Percentiles rank a stretch among this genome's conserved stretches.
Conservation (phyloP, 1,140 invertebrate genomes). For the Eueides isabella region DNA sequence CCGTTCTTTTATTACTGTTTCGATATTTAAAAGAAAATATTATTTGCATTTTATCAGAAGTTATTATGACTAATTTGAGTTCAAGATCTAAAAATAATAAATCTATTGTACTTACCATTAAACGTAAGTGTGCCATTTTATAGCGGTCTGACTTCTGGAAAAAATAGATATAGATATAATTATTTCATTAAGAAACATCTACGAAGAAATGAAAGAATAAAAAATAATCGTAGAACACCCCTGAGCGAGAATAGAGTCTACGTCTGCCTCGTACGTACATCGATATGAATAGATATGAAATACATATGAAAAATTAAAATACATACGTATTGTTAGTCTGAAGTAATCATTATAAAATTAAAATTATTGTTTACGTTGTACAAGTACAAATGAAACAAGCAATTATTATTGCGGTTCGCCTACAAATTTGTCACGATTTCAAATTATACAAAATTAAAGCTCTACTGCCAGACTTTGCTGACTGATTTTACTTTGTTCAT, state of each 20-base stretch:
- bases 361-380: not conserved
- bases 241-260: too few relatives aligned
- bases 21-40: too few relatives aligned
- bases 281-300: too few relatives aligned
- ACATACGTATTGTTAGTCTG: not conserved
- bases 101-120: not conserved
- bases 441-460: slow-evolving; percentile 33
- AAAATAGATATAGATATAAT: not conserved
- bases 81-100: not conserved
- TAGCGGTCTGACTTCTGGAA: not conserved
- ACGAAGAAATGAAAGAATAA: too few relatives aligned
- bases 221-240: too few relatives aligned
- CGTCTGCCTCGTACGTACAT: too few relatives aligned
- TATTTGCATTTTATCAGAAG: too few relatives aligned
- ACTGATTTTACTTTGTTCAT: too few relatives aligned
- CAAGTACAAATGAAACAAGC: not conserved
- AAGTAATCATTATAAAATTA: not conserved
- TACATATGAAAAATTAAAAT: not conserved
- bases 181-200: not conserved
- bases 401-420: not conserved
- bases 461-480: too few relatives aligned
- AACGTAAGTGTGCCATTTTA: slow-evolving; percentile 1
- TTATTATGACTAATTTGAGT: too few relatives aligned
- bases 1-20: too few relatives aligned
- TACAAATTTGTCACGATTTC: slow-evolving; percentile 28